Evolutionary conservation across 2,888 invertebrate genomes (phyloP).

Genomic region (Nymphalis c-album): DNA sequence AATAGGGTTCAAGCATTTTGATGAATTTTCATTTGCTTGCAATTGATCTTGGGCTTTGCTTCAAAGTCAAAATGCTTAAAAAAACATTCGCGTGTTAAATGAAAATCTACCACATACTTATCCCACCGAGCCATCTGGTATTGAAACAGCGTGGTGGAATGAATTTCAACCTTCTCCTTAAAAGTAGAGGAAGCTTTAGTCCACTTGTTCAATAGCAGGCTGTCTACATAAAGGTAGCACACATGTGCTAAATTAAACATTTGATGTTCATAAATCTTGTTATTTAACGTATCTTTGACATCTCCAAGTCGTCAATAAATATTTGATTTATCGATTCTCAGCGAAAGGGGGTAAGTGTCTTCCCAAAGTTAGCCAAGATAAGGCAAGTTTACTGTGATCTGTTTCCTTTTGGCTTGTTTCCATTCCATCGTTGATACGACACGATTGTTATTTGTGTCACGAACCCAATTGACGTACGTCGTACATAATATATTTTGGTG

Average conservation of each 20-base stretch:
- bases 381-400: constrained; percentile 58
- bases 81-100: too few relatives aligned
- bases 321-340: constrained; percentile 59
- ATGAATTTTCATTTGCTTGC: too few relatives aligned
- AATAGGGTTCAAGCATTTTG: too few relatives aligned
- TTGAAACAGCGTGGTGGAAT: too few relatives aligned
- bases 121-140: too few relatives aligned
- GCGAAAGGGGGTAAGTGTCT: constrained; percentile 67
- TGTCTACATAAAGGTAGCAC: too few relatives aligned
- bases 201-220: too few relatives aligned
- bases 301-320: constrained; percentile 37
- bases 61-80: too few relatives aligned
- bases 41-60: too few relatives aligned
- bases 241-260: constrained; percentile 10
- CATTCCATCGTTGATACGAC: constrained; percentile 10
- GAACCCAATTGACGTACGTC: neutral
- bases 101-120: too few relatives aligned
- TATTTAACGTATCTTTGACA: constrained; percentile 30
- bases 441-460: neutral
- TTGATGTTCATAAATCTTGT: constrained; percentile 19
- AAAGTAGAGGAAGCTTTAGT: too few relatives aligned
- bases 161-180: too few relatives aligned
- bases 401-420: constrained; percentile 39
- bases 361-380: constrained; percentile 63
- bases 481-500: neutral